Conservation (phyloP, 2,113 vertebrate species). For the Chrysemys picta region DNA sequence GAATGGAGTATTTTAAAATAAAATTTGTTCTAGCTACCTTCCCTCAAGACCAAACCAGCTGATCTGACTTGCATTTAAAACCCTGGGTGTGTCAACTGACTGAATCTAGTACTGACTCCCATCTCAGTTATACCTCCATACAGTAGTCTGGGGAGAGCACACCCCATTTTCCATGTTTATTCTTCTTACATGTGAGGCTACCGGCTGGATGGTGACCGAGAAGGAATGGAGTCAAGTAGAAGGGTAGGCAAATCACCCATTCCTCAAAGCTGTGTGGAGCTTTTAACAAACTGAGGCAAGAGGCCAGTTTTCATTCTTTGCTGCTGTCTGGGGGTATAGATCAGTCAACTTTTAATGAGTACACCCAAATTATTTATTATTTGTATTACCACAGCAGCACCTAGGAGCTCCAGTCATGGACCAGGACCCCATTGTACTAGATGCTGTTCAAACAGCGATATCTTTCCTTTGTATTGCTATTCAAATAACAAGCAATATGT, state of each 20-base stretch:
- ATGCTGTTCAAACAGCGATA: not conserved
- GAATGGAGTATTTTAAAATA: not conserved
- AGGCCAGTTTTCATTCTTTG: not conserved
- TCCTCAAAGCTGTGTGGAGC: not conserved
- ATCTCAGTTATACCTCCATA: not conserved
- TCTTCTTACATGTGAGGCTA: not conserved
- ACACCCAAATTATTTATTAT: not conserved
- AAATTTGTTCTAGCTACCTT: not conserved
- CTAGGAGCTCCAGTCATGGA: not conserved
- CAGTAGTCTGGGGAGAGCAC: not conserved
- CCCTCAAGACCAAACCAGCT: not conserved
- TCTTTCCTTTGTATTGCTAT: not conserved
- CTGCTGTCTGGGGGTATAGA: not conserved
- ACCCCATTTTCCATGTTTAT: not conserved
- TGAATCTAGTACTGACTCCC: not conserved
- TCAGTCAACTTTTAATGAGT: not conserved
- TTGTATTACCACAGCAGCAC: not conserved
- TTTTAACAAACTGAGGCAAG: not conserved
- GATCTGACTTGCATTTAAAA: not conserved
- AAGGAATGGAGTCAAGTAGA: not conserved
- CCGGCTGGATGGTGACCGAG: not conserved
- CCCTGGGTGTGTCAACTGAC: not conserved
- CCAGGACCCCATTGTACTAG: not conserved
- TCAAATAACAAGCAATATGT: not conserved
- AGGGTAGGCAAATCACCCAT: not conserved